Evolutionary conservation across 2,113 vertebrate genomes (phyloP), one percentile per base, ranked within the genome.

Genomic region (Daubentonia madagascariensis): DNA sequence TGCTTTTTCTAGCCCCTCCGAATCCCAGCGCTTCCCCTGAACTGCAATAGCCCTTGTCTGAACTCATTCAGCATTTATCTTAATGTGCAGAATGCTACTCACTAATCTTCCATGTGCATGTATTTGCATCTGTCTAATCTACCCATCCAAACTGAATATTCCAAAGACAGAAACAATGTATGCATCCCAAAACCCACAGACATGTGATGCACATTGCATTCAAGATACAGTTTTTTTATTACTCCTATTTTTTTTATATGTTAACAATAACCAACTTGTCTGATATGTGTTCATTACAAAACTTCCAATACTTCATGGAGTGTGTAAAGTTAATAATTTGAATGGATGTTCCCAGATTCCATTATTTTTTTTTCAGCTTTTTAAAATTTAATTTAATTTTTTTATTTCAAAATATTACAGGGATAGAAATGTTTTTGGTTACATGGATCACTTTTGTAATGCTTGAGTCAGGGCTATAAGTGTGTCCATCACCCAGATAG

Each of bases 101-200:
- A 30, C 1, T 20, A n/a, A 54, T 6, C 20, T 57, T 48, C 48
- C 0, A 2, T 12, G 6, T 5, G 17, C 18, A 4, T 0, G 2
- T 16, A 8, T 72, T 57, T 57, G 22, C 63, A 2, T 72, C 57
- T 57, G 28, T 75, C 48, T 52, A 14, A 25, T 40, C 18, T 83
- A 30, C 25, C 28, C 22, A 17, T 70, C 32, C 45, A 18, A 32
- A 18, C 2, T 12, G 16, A 50, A 52, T 40, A 85, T 76, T 20
- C 25, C 63, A 57, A 85, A 72, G 5, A 48, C 18, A 86, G 25
- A 18, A 83, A 43, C 3, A 48, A n/a, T 52, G 23, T 28, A 16
- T 4, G 1, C 14, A 68, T n/a, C 10, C 22, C 8, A 68, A 91
- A 50, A 79, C 17, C n/a, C 25, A 79, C 6, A 68, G 79, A 43